Conservation (phyloP, 2,888 invertebrate species). For the Graphium colonna region DNA sequence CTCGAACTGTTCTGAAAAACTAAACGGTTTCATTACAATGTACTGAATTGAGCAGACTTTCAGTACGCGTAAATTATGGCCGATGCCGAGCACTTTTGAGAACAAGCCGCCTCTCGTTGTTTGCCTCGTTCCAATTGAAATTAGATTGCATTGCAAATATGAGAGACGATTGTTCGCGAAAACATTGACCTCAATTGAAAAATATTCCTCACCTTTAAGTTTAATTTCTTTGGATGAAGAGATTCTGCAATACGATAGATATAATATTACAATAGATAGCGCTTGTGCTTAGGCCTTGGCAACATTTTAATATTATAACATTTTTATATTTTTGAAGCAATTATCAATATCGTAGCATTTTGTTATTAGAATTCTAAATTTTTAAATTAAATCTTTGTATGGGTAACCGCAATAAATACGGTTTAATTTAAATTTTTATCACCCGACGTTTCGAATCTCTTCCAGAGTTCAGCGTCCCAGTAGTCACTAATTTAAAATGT, state of each 20-base stretch:
- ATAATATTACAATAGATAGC: too few relatives aligned
- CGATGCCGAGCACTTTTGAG: slow-evolving; percentile 17
- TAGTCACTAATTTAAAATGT: too few relatives aligned
- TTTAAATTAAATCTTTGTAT: too few relatives aligned
- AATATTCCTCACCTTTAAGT: background rate
- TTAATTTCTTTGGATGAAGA: background rate
- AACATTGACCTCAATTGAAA: background rate
- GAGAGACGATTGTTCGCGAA: background rate
- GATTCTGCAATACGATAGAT: background rate
- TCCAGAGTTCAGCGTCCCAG: too few relatives aligned
- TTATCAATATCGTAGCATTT: too few relatives aligned
- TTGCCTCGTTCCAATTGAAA: slow-evolving; percentile 16
- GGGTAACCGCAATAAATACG: too few relatives aligned
- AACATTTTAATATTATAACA: too few relatives aligned
- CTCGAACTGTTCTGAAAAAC: slow-evolving; percentile 13
- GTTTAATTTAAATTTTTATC: too few relatives aligned
- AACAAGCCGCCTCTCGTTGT: slow-evolving; percentile 11
- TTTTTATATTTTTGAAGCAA: too few relatives aligned
- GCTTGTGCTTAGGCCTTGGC: too few relatives aligned
- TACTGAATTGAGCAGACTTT: slow-evolving; percentile 11
- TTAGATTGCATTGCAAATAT: slow-evolving; percentile 16
- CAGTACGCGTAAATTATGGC: slow-evolving; percentile 15
- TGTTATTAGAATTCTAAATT: too few relatives aligned
- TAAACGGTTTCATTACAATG: slow-evolving; percentile 20
- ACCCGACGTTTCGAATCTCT: too few relatives aligned